Evolutionary conservation across 2,797 vertebrate species (phyloP), one percentile per base, ranked within the genome.

Genomic region (Helarctos malayanus): DNA sequence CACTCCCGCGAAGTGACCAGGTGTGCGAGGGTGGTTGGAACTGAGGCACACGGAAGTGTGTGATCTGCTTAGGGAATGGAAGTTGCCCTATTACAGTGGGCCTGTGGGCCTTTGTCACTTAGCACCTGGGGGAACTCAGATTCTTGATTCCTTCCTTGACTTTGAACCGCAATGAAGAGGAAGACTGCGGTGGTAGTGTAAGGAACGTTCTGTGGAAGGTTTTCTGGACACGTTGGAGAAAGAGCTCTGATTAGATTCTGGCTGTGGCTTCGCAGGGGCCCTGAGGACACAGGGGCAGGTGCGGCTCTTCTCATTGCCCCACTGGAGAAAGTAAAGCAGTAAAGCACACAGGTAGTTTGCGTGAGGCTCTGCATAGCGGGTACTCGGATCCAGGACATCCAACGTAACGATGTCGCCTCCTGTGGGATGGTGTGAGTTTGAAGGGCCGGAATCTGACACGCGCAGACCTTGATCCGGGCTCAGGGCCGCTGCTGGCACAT

Each of bases 141-240:
- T 23, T 73, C 38, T 82, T 68, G 54, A 27, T 73, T 81, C 69
- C 86, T 97, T 85, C 61, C 54, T 76, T 80, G 85, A 68, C 86
- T 85, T 92, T 94, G 54, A 75, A 35, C 41, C 35, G 54, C 45
- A 61, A 54, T 21, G 78, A 63, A 35, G 32, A 93, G 63, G 59
- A 90, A 69, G 63, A 71, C 6, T 13, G 1, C 76, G 25, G 27
- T 82, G 35, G 65, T 65, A 29, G 27, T 71, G 32, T 47, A 59
- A 7, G 47, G 45, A 84, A 79, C 35, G 3, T 79, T 27, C 45
- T 57, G 61, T 27, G 56, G 47, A 81, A 79, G 63, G 16, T 7
- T n/a, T 85, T 75, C n/a, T 82, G 29, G 35, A 57, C 21, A 78
- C 0, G 5, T 38, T 23, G 13, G 81, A 79, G 73, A 52, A 38